Evolutionary conservation across 2,113 vertebrate species (phyloP), one percentile per base, ranked within the genome.

Genomic region (Turnix velox): DNA sequence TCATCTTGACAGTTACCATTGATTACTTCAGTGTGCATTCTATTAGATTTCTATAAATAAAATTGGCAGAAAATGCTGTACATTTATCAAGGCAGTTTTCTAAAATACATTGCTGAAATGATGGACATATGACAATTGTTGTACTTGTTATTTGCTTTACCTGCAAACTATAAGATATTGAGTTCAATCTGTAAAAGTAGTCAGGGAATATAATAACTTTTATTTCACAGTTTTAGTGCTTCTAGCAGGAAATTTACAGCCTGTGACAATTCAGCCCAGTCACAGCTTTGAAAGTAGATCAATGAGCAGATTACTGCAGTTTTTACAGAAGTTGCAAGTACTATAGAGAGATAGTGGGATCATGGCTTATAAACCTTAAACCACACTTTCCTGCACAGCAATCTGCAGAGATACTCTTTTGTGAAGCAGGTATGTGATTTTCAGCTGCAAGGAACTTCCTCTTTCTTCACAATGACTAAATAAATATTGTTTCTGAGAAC

Each of bases 381-480:
- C 95, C 96, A 76, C 94, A 16, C 66, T 92, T 93, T 88, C 73
- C 94, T 95, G 92, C 84, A 92, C 77, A 92, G n/a, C 87, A 87
- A 43, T 55, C 92, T 96, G 94, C 84, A 92, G 37, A 94, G 42
- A 46, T 33, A 40, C 0, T 77, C 6, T 89, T 82, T 68, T 71
- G 25, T 90, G 39, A 88, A 76, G 69, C 51, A 71, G 74, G 77
- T 95, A 80, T 2, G 57, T 87, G 84, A 89, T 94, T 93, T 95
- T 94, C 77, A 80, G 66, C 87, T 87, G 81, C 74, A 37, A 73
- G 46, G 49, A 80, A 17, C 84, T 87, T 87, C 61, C 85, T 79
- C 46, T 92, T 89, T 88, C 84, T 87, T 71, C 43, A 37, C 16
- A 18, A 61, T 37, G 66, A 57, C 84, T 42, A 39, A 59, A 35